Base-by-base conservation (phyloP, 2,797 vertebrate species). In the Bucorvus abyssinicus region DNA sequence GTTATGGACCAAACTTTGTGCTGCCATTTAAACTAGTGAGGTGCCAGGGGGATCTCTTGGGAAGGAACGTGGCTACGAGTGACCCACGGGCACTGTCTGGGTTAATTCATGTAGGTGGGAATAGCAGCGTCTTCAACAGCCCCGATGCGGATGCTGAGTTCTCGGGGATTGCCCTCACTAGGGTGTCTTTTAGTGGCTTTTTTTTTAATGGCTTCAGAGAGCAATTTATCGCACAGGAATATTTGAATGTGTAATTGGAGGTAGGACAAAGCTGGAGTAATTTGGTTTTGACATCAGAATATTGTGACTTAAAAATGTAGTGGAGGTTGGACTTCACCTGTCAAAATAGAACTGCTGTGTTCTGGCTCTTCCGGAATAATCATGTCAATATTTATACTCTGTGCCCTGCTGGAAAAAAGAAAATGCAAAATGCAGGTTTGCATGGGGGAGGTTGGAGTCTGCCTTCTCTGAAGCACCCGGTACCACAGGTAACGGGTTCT, bases 371-470 rank as follows among this genome's bases (percentile, higher is more conserved):
- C 55, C 49, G 12, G 47, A 68, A 40, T 50, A 81, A 73, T 82
- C 40, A 42, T 69, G 81, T 85, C 88, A 68, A 17, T 95, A 24
- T 86, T 90, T 86, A 36, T 81, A 73, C 94, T 94, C 93, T 88
- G 81, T 94, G 84, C 97, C 97, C 97, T 93, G 89, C 95, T 98
- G 98, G 96, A 40, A 97, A 98, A 98, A 98, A 96, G 96, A 89
- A 96, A 93, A 98, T 98, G 98, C 98, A 98, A 98, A 98, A 65
- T 64, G 26, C 23, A 36, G 6, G 96, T 98, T 99, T 98, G 98
- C 98, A 97, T 98, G 82, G 52, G 22, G 84, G 10, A 26, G 67
- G 30, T 50, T 23, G 7, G 13, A 60, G 32, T 12, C n/a, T 70
- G 55, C 5, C 53, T 74, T 69, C 84, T 87, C 61, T 52, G 32